phyloP scores from a whole-genome alignment of 2,888 invertebrate species.

The Eupelmus urozonus region DNA sequence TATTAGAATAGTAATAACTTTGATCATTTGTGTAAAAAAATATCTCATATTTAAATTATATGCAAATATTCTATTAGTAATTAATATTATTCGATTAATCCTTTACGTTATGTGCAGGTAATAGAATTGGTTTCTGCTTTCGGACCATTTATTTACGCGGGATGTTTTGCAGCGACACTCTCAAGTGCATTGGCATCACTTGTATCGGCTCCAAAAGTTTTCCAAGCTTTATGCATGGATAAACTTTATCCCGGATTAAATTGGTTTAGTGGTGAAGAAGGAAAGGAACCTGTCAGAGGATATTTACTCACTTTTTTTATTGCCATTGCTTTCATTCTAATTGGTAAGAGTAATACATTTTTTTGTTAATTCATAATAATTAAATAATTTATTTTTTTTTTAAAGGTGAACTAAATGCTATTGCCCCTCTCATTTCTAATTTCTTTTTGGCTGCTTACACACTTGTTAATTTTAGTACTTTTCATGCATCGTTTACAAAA shows the following conservation, averaged over 20 bases:
- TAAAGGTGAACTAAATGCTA: conserved; percentile 91
- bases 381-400: too few relatives aligned
- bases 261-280: conserved; percentile 93
- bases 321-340: conserved; percentile 89
- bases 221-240: conserved; percentile 96
- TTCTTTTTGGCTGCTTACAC: conserved; percentile 96
- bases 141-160: conserved; percentile 96
- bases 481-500: conserved; percentile 93
- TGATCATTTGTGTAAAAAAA: too few relatives aligned
- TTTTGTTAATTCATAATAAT: background rate
- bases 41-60: too few relatives aligned
- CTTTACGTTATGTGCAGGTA: conserved; percentile 80
- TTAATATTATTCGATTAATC: conserved; percentile 8
- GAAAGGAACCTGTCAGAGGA: conserved; percentile 91
- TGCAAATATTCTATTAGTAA: too few relatives aligned
- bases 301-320: conserved; percentile 96
- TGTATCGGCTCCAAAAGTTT: conserved; percentile 96
- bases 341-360: conserved; percentile 81
- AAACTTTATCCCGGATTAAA: conserved; percentile 94
- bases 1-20: too few relatives aligned
- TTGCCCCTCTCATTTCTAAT: conserved; percentile 95
- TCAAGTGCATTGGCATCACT: conserved; percentile 97
- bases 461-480: conserved; percentile 95
- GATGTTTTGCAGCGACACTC: conserved; percentile 97
- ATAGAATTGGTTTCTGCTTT: conserved; percentile 90